Evolutionary conservation across 2,113 vertebrate genomes (phyloP).

Genomic region (Formicarius rufipectus): DNA sequence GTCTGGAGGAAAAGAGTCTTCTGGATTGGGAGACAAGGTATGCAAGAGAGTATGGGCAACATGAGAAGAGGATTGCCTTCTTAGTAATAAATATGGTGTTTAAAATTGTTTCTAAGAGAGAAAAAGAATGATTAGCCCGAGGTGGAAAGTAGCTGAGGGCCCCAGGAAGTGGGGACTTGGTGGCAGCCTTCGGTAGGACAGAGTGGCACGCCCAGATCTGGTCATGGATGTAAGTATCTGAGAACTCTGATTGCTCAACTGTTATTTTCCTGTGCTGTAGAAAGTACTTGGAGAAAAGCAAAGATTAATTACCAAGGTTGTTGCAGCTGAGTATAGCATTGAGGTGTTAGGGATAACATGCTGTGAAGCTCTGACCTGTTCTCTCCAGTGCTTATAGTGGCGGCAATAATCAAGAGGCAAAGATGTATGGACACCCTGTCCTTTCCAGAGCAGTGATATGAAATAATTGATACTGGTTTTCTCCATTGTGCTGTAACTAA

Average conservation of each 20-base stretch:
- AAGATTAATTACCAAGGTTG: not conserved
- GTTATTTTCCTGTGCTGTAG: not conserved
- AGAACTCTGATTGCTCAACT: not conserved
- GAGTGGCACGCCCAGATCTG: not conserved
- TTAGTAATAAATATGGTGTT: not conserved
- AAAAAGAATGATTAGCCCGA: not conserved
- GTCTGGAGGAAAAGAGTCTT: not conserved
- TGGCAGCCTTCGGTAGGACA: not conserved
- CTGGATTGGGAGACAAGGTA: not conserved
- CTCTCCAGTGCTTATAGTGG: not conserved
- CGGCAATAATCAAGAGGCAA: not conserved
- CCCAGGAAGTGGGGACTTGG: not conserved
- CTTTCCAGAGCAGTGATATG: not conserved
- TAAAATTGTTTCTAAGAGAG: not conserved
- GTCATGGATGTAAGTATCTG: not conserved
- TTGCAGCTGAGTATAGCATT: not conserved
- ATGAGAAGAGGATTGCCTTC: not conserved
- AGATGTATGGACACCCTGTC: not conserved
- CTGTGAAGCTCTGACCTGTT: not conserved
- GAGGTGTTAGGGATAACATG: not conserved
- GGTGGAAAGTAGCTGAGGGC: not conserved
- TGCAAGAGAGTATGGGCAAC: rapidly evolving
- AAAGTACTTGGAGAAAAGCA: not conserved
- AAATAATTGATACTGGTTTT: not conserved
- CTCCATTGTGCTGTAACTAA: not conserved